Conservation (phyloP, 2,888 invertebrate species). For the Hydroisotoma schaefferi region DNA sequence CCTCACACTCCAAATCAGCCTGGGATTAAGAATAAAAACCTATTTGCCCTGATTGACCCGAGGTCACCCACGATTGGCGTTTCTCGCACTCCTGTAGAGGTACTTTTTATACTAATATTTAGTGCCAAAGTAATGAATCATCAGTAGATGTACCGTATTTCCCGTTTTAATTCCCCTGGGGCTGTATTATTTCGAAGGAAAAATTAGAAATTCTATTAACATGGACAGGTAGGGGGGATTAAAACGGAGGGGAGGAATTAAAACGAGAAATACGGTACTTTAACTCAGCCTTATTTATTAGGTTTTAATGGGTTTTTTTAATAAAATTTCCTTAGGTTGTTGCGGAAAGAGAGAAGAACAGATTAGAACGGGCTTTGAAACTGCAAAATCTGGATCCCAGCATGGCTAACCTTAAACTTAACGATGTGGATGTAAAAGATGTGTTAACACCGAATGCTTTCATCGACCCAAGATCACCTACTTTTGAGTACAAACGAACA, state of each 20-base stretch:
- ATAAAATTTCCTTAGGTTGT: constrained; percentile 23
- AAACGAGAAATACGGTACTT: too few relatives aligned
- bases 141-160: too few relatives aligned
- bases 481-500: constrained; percentile 38
- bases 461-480: constrained; percentile 42
- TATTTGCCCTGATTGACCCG: constrained; percentile 34
- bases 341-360: constrained; percentile 20
- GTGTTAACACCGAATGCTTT: constrained; percentile 22
- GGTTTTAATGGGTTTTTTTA: too few relatives aligned
- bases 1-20: background rate
- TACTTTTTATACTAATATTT: too few relatives aligned
- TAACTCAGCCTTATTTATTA: too few relatives aligned
- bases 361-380: constrained; percentile 20
- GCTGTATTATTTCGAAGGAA: too few relatives aligned
- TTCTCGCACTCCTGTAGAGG: constrained; percentile 41
- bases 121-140: too few relatives aligned
- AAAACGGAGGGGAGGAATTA: too few relatives aligned
- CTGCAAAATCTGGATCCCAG: constrained; percentile 7
- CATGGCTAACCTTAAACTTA: background rate
- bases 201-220: too few relatives aligned
- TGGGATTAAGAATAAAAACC: background rate
- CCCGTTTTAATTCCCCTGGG: too few relatives aligned
- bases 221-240: too few relatives aligned
- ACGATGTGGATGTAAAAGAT: background rate
- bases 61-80: constrained; percentile 40